These are phyloP conservation scores for Rhinoraja longicauda DNA, from an alignment of 2,797 vertebrate genomes.

Conservation along the genomic window DNA sequence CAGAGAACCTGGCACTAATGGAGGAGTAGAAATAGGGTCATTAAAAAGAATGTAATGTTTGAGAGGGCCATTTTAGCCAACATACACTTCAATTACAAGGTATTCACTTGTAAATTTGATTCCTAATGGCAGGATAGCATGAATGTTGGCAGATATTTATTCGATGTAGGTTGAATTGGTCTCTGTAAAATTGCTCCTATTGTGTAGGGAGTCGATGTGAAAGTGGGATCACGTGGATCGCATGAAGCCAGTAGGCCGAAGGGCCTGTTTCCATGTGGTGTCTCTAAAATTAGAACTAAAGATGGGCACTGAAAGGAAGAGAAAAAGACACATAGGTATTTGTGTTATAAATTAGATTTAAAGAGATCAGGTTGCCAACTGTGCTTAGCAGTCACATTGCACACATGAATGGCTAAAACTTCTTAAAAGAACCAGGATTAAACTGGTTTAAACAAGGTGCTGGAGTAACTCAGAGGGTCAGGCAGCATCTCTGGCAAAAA, in stretches of 20 bases:
- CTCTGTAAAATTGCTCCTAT: too few species aligned
- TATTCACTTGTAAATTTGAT: not conserved
- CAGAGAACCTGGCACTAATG: not conserved
- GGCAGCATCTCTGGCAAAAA: too few species aligned
- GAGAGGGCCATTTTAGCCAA: not conserved
- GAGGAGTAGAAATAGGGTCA: not conserved
- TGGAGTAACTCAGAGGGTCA: too few species aligned
- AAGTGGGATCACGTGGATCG: too few species aligned
- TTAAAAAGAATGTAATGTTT: not conserved
- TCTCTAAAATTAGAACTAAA: too few species aligned
- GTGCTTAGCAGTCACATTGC: not conserved
- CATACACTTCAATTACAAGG: not conserved
- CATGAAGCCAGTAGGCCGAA: too few species aligned
- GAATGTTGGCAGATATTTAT: slow-evolving; percentile 4
- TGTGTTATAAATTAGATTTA: not conserved
- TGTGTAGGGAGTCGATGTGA: too few species aligned
- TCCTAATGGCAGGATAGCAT: not conserved
- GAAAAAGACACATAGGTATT: not conserved
- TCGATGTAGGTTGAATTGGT: not conserved
- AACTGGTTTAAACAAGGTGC: not conserved
- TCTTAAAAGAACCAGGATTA: slow-evolving; percentile 1
- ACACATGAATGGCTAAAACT: not conserved
- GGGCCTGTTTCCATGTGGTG: too few species aligned
- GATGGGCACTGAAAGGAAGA: not conserved
- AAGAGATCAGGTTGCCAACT: slow-evolving; percentile 20